Base-by-base conservation (phyloP, 2,797 vertebrate species). In the Hyperoplus immaculatus region DNA sequence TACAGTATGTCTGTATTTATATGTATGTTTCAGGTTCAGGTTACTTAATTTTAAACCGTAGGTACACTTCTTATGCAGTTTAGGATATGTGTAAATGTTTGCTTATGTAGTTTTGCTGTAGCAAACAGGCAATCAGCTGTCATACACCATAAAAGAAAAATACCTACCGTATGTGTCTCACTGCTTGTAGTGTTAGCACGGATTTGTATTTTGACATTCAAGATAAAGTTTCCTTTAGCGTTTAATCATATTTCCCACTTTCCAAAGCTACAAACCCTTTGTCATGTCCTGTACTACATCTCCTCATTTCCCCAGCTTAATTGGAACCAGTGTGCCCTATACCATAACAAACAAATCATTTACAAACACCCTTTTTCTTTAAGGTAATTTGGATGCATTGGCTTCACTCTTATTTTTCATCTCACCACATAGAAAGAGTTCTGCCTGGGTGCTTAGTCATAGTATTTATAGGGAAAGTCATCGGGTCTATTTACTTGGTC, bases 401-500 rank as follows among this genome's bases (percentile, higher is more conserved):
- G 71, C 74, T 67, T 62, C 8, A 4, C 49, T 50, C 29, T 29
- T 29, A 29, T 62, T 60, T 76, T 80, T 84, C 62, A 86, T 76
- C 65, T 81, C 39, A 10, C n/a, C 78, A 51, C 80, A 75, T 18
- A 72, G 69, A 82, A 41, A 51, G 45, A 75, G 45, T 69, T 79
- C 74, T 66, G 50, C 58, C 67, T 8, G 29, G 29, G 78, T 78
- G 73, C 74, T 66, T 76, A 14, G 8, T 29, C 84, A 79, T 82
- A 56, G 69, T 65, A 67, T 86, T 80, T 86, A 78, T 51, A 45
- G 68, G 77, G 78, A 70, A 87, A 89, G 74, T 83, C 85, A 82
- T 88, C 80, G 78, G 83, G 72, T 51, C 81, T 82, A 65, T 90
- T 87, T 91, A 82, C 84, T 88, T 85, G 77, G 71, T 80, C 71